These are phyloP conservation scores for Syncerus caffer DNA, from an alignment of 2,797 vertebrate species.

Conservation along the genomic window DNA sequence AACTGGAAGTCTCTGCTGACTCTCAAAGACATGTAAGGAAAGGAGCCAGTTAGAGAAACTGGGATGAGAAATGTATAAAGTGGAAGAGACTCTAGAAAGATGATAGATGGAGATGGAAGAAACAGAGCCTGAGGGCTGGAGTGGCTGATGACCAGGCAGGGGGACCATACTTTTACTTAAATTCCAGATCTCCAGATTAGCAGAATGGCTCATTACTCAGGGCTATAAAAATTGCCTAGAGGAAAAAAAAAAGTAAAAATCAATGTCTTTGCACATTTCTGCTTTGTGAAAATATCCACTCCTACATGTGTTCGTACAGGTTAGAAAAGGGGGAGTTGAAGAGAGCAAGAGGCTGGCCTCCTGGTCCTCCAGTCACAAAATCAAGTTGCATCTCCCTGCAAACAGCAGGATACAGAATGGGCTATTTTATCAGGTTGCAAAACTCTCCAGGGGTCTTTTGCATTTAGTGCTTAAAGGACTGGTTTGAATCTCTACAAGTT, in stretches of 20 bases:
- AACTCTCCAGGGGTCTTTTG: background rate
- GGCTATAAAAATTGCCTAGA: background rate
- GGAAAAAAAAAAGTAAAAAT: background rate
- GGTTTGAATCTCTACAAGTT: background rate
- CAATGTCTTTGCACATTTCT: slow-evolving; percentile 27
- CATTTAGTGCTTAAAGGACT: background rate
- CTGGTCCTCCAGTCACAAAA: background rate
- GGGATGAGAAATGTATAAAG: background rate
- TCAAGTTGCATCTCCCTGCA: background rate
- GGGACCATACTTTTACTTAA: background rate
- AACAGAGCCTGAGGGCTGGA: background rate
- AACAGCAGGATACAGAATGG: background rate
- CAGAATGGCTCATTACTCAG: background rate
- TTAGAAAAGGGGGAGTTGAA: background rate
- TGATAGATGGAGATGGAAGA: background rate
- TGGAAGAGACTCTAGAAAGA: background rate
- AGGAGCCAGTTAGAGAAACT: background rate
- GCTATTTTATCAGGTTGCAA: background rate
- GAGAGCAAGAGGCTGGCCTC: background rate
- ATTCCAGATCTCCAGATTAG: slow-evolving; percentile 26
- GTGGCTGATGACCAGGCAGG: background rate
- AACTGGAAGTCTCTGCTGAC: background rate
- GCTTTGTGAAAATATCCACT: slow-evolving; percentile 28
- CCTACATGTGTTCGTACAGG: background rate
- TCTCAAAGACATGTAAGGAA: background rate